phyloP scores from a whole-genome alignment of 2,113 vertebrate species.

The Pedionomus torquatus region DNA sequence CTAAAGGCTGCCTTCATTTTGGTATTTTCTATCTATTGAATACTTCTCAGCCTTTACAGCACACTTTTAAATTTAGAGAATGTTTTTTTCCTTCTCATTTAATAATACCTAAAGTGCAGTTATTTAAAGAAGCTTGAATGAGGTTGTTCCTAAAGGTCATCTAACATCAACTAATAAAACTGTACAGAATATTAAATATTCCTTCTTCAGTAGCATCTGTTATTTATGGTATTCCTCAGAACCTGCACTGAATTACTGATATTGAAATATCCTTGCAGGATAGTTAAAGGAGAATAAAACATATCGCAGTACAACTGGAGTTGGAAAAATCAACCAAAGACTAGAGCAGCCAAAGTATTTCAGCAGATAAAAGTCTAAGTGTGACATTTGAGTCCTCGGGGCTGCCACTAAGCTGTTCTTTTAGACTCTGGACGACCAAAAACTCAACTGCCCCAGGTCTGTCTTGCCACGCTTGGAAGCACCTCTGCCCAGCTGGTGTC shows the following conservation, averaged over 20 bases:
- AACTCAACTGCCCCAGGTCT: neutral
- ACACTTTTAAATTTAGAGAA: neutral
- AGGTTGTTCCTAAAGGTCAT: neutral
- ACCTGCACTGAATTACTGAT: neutral
- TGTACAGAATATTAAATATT: neutral
- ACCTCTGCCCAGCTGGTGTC: neutral
- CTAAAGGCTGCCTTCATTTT: neutral
- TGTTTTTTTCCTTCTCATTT: neutral
- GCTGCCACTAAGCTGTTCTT: neutral
- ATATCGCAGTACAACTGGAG: neutral
- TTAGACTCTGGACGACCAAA: neutral
- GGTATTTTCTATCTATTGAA: neutral
- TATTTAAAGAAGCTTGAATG: neutral
- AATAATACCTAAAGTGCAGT: neutral
- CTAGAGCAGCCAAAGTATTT: neutral
- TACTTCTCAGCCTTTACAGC: neutral
- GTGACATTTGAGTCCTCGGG: neutral
- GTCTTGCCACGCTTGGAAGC: neutral
- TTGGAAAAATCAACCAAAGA: neutral
- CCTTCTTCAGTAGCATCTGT: neutral
- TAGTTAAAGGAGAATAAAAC: conserved; percentile 5
- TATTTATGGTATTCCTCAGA: conserved; percentile 3
- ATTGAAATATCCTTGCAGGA: neutral
- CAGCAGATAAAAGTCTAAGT: neutral
- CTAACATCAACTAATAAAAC: neutral